Evolutionary conservation across 1,140 invertebrate species (phyloP), one percentile per base, ranked within the genome.

Genomic region (Sesamia nonagrioides): DNA sequence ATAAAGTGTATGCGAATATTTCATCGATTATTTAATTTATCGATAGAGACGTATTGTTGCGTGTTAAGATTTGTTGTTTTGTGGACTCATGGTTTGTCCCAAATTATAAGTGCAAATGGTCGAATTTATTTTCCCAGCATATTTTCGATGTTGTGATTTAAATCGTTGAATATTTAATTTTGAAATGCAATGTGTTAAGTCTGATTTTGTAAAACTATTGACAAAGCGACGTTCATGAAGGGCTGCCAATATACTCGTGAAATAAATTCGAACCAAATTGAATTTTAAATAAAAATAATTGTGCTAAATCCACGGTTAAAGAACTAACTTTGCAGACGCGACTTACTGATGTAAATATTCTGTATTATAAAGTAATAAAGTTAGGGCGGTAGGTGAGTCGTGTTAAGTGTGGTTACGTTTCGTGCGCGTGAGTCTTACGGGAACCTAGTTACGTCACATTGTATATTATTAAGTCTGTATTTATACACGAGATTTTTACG

Each of bases 351-450:
- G 90, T 92, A 91, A 84, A 92, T 94, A 92, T 83, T 86, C 79
- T 93, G 91, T 94, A 94, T 88, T 83, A 88, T 92, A 92, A 66
- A 66, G 33, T 86, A 86, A 37, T 84, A 84, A 82, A 76, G 80
- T 42, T 66, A 45, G 37, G 61, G 17, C 42, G 37, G 61, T 85
- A 88, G 79, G 81, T 74, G 56, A 74, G 56, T 45, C 56, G 73
- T 61, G 45, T 50, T 90, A 89, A 79, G 86, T 89, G 83, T 88
- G 84, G 79, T 84, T 89, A 88, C 82, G 82, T 85, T 84, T 79
- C 73, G 77, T 84, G 71, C 84, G 82, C 66, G 76, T 84, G 84
- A 82, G 88, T 87, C 82, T 85, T 89, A 89, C 88, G 89, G 84
- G 86, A 85, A 81, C 79, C 40, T 60, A 68, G 79, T 79, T 75